Evolutionary conservation across 1,140 invertebrate species (phyloP), one percentile per base, ranked within the genome.

Genomic region (Listronotus oregonensis): DNA sequence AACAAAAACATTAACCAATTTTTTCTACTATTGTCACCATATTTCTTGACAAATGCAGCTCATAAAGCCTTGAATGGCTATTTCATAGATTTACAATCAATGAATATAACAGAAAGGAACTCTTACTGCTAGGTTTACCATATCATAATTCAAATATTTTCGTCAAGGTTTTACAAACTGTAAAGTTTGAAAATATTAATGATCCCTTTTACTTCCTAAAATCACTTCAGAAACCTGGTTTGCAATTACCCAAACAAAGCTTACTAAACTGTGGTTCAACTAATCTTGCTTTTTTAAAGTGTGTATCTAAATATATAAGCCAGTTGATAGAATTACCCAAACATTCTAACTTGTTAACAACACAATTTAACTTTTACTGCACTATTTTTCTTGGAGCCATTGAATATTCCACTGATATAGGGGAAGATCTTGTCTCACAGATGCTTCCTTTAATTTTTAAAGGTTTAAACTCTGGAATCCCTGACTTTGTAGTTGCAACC

Each of bases 21-120:
- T 81, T 77, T 97, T 0, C 77, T 90, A 39, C 80, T 89, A 39
- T 69, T 96, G 9, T 93, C 94, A 0, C 95, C 95, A 6, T 97
- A 95, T 78, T 89, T 97, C 71, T 78, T 94, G 37, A 77, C 95
- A 0, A 90, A 89, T 75, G 86, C 90, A 11, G 85, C 94, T 9
- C 92, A 96, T 60, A 93, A 96, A 84, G 88, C 92, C 17, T 78
- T 98, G 96, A 98, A 84, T 98, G 95, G 96, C 82, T 98, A 3
- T 86, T 97, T 49, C 85, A 91, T 66, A 87, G 95, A 72, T 97
- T 90, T 78, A 86, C 90, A 49, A 90, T 98, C 65, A 92, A 98
- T 73, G 82, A 91, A 51, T 97, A 90, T 75, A 97, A 97, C 75
- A 85, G 86, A 58, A 87, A 92, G 75, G 86, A 89, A 0, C 85